Base-by-base conservation (phyloP, 92 coral and sea anemone species). In the Umimayanthus kanabou region DNA sequence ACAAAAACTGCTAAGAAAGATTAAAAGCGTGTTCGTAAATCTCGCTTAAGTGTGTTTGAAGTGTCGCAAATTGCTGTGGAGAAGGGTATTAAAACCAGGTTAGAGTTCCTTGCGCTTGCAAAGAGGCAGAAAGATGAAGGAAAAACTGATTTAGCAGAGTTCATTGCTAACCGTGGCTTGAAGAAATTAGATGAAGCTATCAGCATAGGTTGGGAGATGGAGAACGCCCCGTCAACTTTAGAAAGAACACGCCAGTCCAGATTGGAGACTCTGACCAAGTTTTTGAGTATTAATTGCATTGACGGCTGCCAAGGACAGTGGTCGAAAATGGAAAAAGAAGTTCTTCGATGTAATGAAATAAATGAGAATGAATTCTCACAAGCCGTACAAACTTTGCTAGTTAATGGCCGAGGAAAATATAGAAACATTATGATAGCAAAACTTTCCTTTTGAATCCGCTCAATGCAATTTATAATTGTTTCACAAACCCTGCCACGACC, bases 131-230 rank as follows among this genome's bases (percentile, higher is more conserved):
- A 88, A 50, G 73, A 83, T 47, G 91, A 88, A 67, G 88, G 88
- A 30, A 88, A 88, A 55, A 82, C 88, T 76, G 91, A 88, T 69
- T 69, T 88, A 78, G 91, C 91, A 49, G 91, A 88, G 42, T 80
- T 88, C 47, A 88, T 88, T 88, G 90, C 90, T 1, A 88, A 88
- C 87, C 86, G 90, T 77, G 88, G 90, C 3, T 29, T 50, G 28
- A 88, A 88, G 30, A 76, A 53, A 5, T 71, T 88, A 47, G 90
- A 80, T 37, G 90, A 88, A 53, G 90, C 90, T 25, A 53, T 88
- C 8, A 81, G 47, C 73, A 76, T 88, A 72, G 91, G 91, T 13
- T 88, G 91, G 91, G 91, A 88, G 42, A 88, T 88, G 88, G 88
- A 88, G 73, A 78, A 88, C 22, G 88, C 91, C 39, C 80, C 39